Percentiles rank a stretch among this genome's conserved stretches.
Evolutionary conservation across 2,888 invertebrate genomes (phyloP).

Genomic region (Caradrina kadenii): DNA sequence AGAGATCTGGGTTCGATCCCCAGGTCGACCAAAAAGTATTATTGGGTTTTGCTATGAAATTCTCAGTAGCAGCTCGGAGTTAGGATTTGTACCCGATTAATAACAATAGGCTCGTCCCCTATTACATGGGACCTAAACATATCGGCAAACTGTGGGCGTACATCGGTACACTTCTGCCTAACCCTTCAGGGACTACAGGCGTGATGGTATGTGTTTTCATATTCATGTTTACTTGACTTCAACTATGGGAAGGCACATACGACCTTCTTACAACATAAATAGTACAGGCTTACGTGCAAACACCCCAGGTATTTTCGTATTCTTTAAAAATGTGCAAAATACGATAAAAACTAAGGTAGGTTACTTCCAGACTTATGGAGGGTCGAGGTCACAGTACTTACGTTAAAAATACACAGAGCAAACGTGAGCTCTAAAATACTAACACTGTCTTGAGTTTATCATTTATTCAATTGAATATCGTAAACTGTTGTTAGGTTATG

Average conservation of each 20-base stretch:
- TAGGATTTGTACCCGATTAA: too few relatives aligned
- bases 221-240: neutral
- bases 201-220: too few relatives aligned
- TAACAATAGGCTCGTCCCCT: too few relatives aligned
- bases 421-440: constrained; percentile 10
- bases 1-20: too few relatives aligned
- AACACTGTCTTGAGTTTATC: constrained; percentile 10
- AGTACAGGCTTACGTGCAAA: constrained; percentile 25
- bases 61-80: too few relatives aligned
- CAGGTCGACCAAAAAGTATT: too few relatives aligned
- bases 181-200: too few relatives aligned
- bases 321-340: constrained; percentile 46
- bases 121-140: too few relatives aligned
- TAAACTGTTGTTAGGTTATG: constrained; percentile 19
- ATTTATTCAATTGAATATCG: constrained; percentile 37
- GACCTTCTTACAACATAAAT: neutral
- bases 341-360: constrained; percentile 21
- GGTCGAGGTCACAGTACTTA: constrained; percentile 41
- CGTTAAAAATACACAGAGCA: constrained; percentile 41
- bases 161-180: too few relatives aligned
- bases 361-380: constrained; percentile 9
- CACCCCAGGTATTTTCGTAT: constrained; percentile 25
- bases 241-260: neutral
- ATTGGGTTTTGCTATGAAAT: too few relatives aligned
- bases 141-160: too few relatives aligned